Conservation (phyloP, 64 coral and sea anemone species). For the Dendrophyllia cribrosa region DNA sequence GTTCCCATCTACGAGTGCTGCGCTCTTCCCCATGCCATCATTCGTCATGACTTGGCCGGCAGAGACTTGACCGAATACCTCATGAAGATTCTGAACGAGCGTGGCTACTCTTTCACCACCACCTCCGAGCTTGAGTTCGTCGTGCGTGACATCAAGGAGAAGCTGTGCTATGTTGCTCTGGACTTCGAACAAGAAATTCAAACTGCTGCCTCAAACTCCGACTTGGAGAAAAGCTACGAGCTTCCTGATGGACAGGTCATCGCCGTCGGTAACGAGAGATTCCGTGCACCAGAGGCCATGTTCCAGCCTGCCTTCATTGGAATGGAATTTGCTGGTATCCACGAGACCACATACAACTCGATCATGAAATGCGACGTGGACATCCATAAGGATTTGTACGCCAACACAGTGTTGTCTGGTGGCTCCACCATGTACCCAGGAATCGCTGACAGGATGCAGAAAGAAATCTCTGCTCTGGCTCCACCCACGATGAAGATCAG, state of each 20-base stretch:
- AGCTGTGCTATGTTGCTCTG: conserved; percentile 61
- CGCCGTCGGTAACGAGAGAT: conserved; percentile 82
- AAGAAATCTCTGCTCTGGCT: conserved; percentile 69
- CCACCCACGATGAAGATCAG: conserved; percentile 71
- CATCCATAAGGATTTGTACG: conserved; percentile 75
- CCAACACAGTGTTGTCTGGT: conserved; percentile 82
- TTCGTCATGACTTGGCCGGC: conserved; percentile 72
- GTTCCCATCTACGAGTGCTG: conserved; percentile 77
- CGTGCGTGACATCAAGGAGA: conserved; percentile 76
- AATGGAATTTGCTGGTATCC: conserved; percentile 81
- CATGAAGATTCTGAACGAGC: conserved; percentile 75
- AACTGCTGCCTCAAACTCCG: conserved; percentile 66
- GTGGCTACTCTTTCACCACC: conserved; percentile 77
- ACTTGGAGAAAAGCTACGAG: conserved; percentile 82
- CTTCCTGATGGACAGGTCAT: conserved; percentile 81
- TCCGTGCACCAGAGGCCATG: conserved; percentile 68
- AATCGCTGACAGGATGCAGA: conserved; percentile 78
- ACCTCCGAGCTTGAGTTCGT: conserved; percentile 72
- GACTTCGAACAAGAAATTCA: conserved; percentile 76
- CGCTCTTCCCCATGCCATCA: conserved; percentile 71
- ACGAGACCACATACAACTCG: conserved; percentile 71
- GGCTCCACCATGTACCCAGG: conserved; percentile 86
- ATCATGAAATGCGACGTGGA: conserved; percentile 80
- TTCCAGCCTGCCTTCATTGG: conserved; percentile 83
- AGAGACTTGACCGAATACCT: conserved; percentile 74